These are phyloP conservation scores for Tetragonisca angustula DNA, from an alignment of 2,888 invertebrate genomes.

Conservation along the genomic window DNA sequence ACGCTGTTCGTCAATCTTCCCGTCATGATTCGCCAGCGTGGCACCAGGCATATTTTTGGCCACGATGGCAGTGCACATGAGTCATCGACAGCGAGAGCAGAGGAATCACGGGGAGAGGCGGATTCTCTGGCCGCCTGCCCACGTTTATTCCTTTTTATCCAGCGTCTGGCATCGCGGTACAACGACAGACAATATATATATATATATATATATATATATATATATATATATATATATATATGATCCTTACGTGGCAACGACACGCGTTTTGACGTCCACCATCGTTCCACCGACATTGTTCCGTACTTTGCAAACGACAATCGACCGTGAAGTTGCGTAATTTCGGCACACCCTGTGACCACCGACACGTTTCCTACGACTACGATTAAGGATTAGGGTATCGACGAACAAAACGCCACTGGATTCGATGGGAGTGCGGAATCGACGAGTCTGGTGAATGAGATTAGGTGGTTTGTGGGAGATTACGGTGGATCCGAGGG, in stretches of 20 bases:
- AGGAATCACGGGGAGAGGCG: constrained; percentile 68
- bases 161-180: constrained; percentile 39
- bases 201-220: too few species aligned
- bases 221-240: not conserved
- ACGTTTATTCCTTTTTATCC: constrained; percentile 61
- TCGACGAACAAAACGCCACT: not conserved
- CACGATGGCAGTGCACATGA: constrained; percentile 55
- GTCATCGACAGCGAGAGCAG: constrained; percentile 70
- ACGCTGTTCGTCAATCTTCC: constrained; percentile 19
- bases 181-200: not conserved
- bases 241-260: constrained; percentile 25
- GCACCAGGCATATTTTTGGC: constrained; percentile 49
- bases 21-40: constrained; percentile 30
- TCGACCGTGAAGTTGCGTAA: constrained; percentile 30
- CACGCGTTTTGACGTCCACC: constrained; percentile 9
- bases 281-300: not conserved
- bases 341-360: not conserved
- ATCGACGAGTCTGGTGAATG: constrained; percentile 20
- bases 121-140: constrained; percentile 73
- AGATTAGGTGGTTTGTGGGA: constrained; percentile 6
- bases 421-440: not conserved
- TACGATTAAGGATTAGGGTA: not conserved
- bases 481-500: constrained; percentile 1
- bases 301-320: not conserved
- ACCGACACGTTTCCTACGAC: not conserved